Evolutionary conservation across 2,888 invertebrate species (phyloP), one percentile per base, ranked within the genome.

Genomic region (Monopis laevigella): DNA sequence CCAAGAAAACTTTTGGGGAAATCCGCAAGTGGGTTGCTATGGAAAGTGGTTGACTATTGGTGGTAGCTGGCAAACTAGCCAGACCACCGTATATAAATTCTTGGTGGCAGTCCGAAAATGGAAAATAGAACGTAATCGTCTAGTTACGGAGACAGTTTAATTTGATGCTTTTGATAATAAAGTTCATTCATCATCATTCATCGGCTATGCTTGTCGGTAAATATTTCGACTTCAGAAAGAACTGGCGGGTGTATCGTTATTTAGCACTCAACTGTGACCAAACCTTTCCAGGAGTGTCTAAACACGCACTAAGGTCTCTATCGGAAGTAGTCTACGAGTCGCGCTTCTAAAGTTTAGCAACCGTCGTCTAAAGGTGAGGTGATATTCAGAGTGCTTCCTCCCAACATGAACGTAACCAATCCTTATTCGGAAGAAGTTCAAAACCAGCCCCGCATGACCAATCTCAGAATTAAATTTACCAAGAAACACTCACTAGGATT

Each of bases 51-150:
- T n/a, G n/a, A n/a, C n/a, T n/a, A n/a, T n/a, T n/a, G n/a, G n/a
- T n/a, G n/a, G n/a, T n/a, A n/a, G n/a, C n/a, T n/a, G n/a, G n/a
- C n/a, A n/a, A n/a, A n/a, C n/a, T 43, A 90, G 98, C 53, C 91
- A 93, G 51, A 97, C 98, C 65, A 92, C 98, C 41, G 93, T 98
- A 35, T 92, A 92, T 55, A 86, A 88, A 56, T 86, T 89, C 93
- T 5, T 99, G 99, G 98, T 99, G 98, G 98, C 99, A 99, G 65
- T 96, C 98, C 2, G 95, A 96, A 75, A 99, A 98, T 69, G 98
- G 99, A 38, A 88, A 89, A 53, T 95, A 98, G 77, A 91, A 96
- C 65, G 98, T 96, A 8, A 89, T 89, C 41, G 88, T 99, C 51
- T 92, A 91, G 62, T 82, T 99, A n/a, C n/a, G n/a, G n/a, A n/a